Evolutionary conservation across 2,113 vertebrate species (phyloP), one percentile per base, ranked within the genome.

Genomic region (Sturnira hondurensis): DNA sequence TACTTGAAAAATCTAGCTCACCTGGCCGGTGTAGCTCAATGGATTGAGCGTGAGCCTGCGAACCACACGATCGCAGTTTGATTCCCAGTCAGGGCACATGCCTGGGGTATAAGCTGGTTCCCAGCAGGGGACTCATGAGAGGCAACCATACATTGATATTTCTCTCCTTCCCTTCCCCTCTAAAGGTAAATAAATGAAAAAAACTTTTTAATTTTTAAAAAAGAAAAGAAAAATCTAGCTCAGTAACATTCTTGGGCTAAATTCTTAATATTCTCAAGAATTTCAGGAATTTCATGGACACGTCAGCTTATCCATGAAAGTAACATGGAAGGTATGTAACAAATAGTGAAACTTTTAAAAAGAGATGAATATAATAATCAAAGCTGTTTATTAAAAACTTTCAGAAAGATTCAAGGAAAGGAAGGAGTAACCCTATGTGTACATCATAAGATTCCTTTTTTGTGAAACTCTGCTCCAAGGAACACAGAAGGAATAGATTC

Each of bases 211-310:
- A n/a, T n/a, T n/a, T n/a, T n/a, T n/a, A n/a, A n/a, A n/a, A n/a
- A n/a, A n/a, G n/a, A n/a, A n/a, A n/a, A n/a, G 36, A 86, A 81
- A 94, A 89, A 63, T 45, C 13, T 84, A 67, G 20, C 52, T 36
- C 16, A 45, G 13, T 71, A 52, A 67, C 31, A 47, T 86, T 38
- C 12, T 86, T 70, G 63, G 31, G 47, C 22, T 86, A 86, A 91
- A 94, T 43, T 91, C 41, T 78, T 90, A n/a, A 43, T 43, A 67
- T 28, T 85, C n/a, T 70, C n/a, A 70, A 94, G 70, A 94, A 94
- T 68, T 70, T 70, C n/a, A 70, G 90, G 70, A 94, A 94, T 68
- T 70, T 85, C 41, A 85, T 85, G 43, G n/a, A 41, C 43, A 80
- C n/a, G 33, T 61, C 28, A 85, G 12, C n/a, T 91, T 94, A 78